Conservation (phyloP, 2,113 vertebrate species). For the Neolamprologus devosi region DNA sequence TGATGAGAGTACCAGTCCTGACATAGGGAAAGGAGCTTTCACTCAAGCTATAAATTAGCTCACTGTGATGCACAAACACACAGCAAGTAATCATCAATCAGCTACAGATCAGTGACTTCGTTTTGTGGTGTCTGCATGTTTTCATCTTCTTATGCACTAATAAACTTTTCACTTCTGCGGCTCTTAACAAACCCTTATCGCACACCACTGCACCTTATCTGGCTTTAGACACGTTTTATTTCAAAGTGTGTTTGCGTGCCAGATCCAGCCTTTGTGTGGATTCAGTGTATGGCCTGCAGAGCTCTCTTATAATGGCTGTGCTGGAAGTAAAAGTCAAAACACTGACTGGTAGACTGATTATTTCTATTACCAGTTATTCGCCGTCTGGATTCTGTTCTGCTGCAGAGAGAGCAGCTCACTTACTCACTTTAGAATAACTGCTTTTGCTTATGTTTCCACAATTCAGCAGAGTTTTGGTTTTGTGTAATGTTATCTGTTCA, state of each 20-base stretch:
- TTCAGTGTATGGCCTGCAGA: neutral
- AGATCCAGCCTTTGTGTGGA: neutral
- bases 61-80: neutral
- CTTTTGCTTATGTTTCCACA: neutral
- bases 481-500: neutral
- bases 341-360: neutral
- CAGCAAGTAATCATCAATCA: neutral
- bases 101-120: neutral
- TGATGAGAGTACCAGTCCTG: constrained; percentile 6
- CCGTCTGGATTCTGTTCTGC: neutral
- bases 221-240: neutral
- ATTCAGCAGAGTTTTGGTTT: neutral
- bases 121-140: neutral
- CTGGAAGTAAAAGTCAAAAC: neutral
- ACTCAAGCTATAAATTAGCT: neutral
- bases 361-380: neutral
- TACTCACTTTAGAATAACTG: neutral
- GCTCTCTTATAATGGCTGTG: neutral
- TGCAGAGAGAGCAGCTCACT: neutral
- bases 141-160: neutral
- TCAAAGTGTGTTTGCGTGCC: neutral
- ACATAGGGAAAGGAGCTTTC: neutral
- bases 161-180: neutral
- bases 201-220: neutral
- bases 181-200: neutral